Evolutionary conservation across 2,888 invertebrate genomes (phyloP).

Genomic region (Apocheima hispidaria): DNA sequence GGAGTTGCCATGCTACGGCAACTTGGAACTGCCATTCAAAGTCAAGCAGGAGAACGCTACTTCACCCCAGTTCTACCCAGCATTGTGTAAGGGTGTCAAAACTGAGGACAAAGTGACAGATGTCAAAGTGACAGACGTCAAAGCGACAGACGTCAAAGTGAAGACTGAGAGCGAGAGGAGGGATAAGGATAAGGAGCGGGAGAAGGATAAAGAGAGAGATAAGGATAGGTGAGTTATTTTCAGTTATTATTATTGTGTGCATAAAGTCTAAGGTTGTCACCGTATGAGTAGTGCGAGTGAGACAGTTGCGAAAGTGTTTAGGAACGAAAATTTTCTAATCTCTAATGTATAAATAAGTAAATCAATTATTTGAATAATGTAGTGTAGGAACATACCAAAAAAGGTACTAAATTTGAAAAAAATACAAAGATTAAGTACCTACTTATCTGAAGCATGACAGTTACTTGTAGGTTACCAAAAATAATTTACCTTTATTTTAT

Average conservation of each 20-base stretch:
- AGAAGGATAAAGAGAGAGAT: constrained; percentile 52
- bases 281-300: too few relatives aligned
- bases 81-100: constrained; percentile 61
- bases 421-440: too few relatives aligned
- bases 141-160: constrained; percentile 62
- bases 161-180: constrained; percentile 64
- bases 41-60: constrained; percentile 70
- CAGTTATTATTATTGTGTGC: constrained; percentile 38
- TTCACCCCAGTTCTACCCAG: constrained; percentile 64
- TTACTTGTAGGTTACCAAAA: too few relatives aligned
- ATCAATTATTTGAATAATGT: too few relatives aligned
- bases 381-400: too few relatives aligned
- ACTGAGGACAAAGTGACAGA: constrained; percentile 57
- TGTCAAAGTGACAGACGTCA: constrained; percentile 53
- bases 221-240: constrained; percentile 51
- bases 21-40: constrained; percentile 77
- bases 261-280: too few relatives aligned
- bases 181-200: constrained; percentile 59
- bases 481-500: too few relatives aligned
- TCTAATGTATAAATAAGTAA: too few relatives aligned
- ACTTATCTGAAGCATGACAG: too few relatives aligned
- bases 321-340: too few relatives aligned
- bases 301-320: too few relatives aligned
- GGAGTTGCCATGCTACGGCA: constrained; percentile 80
- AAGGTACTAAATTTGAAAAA: too few relatives aligned